Base-by-base conservation (phyloP, 2,888 invertebrate species). In the Drosophila setosimentum region DNA sequence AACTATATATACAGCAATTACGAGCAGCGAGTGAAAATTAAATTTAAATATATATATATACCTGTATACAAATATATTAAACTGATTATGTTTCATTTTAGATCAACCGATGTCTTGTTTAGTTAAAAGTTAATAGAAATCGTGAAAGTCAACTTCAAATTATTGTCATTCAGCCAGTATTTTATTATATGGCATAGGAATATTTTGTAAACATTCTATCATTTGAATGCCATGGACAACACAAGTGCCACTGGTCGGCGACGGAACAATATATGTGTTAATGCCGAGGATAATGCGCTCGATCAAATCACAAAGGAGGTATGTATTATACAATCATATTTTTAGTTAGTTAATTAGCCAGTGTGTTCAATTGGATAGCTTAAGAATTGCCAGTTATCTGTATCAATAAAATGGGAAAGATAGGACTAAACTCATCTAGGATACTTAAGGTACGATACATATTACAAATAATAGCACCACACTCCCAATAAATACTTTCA, bases 221-320 rank as follows among this genome's bases (percentile, higher is more conserved):
- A 45, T 58, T 48, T 83, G 18, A 62, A 48, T 72, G 67, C 61
- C 57, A 93, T 93, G 93, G 93, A 93, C 82, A 92, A 90, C 77
- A 89, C 92, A 80, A 92, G 91, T 80, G 91, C 92, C 76, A 92
- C 92, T 76, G 95, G 95, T 92, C 94, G 97, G 93, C 95, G 97
- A 94, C 95, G 97, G 94, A 95, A 96, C 94, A 95, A 96, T 93
- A 94, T 96, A 81, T 97, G 98, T 94, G 97, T 98, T 90, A 93
- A 93, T 87, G 98, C 98, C n/a, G 99, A 99, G 94, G 99, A 99
- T 94, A 98, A 98, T 93, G 99, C 99, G 58, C 95, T 99, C 68
- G 98, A 99, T 94, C 97, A 98, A 94, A 99, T 99, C 86, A 98
- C 99, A 61, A 97, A 97, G 95, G 99, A 99, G 97, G 99, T 99